Conservation (phyloP, 1,140 invertebrate genomes). For the Eumeta japonica region DNA sequence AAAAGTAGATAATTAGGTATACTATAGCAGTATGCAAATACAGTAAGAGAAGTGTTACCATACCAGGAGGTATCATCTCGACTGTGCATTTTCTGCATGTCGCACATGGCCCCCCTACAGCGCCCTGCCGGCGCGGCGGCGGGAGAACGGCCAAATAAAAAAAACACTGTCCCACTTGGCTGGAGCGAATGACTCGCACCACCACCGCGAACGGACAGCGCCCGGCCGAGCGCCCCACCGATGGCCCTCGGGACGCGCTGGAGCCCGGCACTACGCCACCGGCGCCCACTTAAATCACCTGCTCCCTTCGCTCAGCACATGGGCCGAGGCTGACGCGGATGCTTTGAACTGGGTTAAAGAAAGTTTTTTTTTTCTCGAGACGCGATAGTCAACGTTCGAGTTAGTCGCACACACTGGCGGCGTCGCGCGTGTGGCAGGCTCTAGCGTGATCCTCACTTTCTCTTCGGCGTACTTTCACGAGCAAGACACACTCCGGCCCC, state of each 20-base stretch:
- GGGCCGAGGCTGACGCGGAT: too few relatives aligned
- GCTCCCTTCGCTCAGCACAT: too few relatives aligned
- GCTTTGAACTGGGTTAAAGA: conserved; percentile 57
- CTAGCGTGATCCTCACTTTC: conserved; percentile 51
- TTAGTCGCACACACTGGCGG: conserved; percentile 32
- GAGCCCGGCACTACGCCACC: too few relatives aligned
- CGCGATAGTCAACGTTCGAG: conserved; percentile 36
- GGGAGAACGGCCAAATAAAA: conserved; percentile 33
- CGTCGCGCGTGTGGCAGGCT: conserved; percentile 31
- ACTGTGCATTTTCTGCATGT: conserved; percentile 51
- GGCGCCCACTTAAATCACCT: too few relatives aligned
- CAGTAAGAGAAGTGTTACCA: too few relatives aligned
- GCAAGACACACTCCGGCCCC: conserved; percentile 34
- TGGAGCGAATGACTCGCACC: conserved; percentile 24
- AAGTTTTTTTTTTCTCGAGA: conserved; percentile 51
- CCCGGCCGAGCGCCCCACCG: too few relatives aligned
- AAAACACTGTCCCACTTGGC: conserved; percentile 39
- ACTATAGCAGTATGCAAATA: too few relatives aligned
- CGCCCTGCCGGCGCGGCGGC: conserved; percentile 19
- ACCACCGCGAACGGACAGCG: conserved; percentile 41
- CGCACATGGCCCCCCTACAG: conserved; percentile 35
- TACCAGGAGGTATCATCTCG: conserved; percentile 50
- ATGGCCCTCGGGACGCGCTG: too few relatives aligned
- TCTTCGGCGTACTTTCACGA: conserved; percentile 55
- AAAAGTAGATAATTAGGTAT: too few relatives aligned